Base-by-base conservation (phyloP, 2,113 vertebrate species). In the Coryphaenoides rupestris region DNA sequence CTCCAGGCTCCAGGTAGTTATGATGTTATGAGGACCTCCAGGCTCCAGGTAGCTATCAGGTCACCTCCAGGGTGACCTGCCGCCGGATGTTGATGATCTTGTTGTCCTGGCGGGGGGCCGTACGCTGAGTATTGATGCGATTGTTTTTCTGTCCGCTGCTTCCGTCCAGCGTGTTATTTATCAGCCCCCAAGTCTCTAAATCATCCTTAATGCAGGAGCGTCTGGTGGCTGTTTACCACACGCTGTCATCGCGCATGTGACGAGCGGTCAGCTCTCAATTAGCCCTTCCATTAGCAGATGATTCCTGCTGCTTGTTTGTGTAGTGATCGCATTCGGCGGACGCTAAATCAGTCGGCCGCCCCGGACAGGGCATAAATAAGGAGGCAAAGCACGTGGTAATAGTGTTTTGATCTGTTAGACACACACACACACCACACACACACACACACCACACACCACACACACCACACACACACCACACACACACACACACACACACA, bases 221-320 rank as follows among this genome's bases (percentile, higher is more conserved):
- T 91, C 89, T 90, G 89, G 87, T 79, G 93, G 92, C 92, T 95
- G 94, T 95, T 95, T 94, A 90, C 93, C 13, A 91, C 92, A 93
- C 89, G 74, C 87, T 90, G 87, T 89, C 83, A 49, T 71, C 24
- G 1, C 55, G 54, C 45, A 47, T 92, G 89, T 92, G 94, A 93
- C 91, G 93, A 78, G 80, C 87, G 85, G 91, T 90, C 88, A 86
- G 92, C 92, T 90, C 90, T 92, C 92, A 92, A 89, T 93, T 93
- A 92, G 85, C 89, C 86, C 86, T 92, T 96, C 95, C 96, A 99
- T 99, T 99, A 98, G 94, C 85, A 88, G 90, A 95, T 94, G 94
- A 93, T 94, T 94, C 91, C 87, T 90, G 84, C 86, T 87, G 89
- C 91, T 88, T 93, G 90, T 93, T 92, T 93, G 90, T 93, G 92